Percentiles rank a stretch among this genome's conserved stretches.
Conservation (phyloP, 2,797 vertebrate genomes). For the Lemur catta region DNA sequence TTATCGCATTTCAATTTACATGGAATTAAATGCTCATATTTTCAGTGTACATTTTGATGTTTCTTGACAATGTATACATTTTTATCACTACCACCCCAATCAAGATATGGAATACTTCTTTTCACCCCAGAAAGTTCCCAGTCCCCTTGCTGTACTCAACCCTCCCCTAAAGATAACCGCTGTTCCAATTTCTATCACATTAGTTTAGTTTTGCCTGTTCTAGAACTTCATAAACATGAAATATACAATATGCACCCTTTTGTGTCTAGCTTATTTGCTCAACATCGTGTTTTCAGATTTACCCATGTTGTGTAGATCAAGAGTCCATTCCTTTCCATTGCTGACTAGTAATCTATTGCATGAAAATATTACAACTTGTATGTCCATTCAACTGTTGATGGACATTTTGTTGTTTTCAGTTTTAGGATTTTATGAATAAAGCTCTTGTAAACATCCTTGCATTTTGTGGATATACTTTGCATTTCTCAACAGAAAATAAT, state of each 20-base stretch:
- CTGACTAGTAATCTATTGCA: neutral
- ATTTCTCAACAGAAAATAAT: neutral
- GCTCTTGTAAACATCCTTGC: neutral
- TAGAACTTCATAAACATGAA: neutral
- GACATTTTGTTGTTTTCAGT: neutral
- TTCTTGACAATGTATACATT: neutral
- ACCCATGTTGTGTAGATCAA: neutral
- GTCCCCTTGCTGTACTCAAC: neutral
- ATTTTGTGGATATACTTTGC: neutral
- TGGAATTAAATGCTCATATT: neutral
- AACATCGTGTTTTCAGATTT: neutral
- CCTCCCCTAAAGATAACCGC: neutral
- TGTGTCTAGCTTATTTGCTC: neutral
- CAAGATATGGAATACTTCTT: neutral
- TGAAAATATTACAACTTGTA: slow-evolving; percentile 5
- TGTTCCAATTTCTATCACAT: neutral
- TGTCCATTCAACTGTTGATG: neutral
- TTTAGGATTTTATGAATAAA: neutral
- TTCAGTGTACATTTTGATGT: neutral
- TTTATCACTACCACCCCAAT: neutral
- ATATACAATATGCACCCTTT: neutral
- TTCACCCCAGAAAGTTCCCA: neutral
- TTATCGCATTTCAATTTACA: neutral
- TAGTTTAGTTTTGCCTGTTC: neutral
- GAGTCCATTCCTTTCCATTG: neutral